phyloP scores from a whole-genome alignment of 2,888 invertebrate genomes.

The Drosophila meridionalis region DNA sequence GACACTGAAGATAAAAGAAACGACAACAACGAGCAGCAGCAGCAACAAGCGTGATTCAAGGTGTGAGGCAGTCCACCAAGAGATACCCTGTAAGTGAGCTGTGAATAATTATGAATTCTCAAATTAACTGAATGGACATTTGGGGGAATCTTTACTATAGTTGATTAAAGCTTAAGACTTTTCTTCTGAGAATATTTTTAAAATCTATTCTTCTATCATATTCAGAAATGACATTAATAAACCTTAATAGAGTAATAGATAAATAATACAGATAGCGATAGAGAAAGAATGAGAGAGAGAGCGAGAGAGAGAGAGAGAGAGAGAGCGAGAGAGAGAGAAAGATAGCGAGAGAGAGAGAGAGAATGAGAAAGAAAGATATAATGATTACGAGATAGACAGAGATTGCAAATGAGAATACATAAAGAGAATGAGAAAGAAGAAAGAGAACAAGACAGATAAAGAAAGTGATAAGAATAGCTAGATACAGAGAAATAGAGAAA shows the following conservation, averaged over 20 bases:
- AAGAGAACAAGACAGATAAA: neutral
- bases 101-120: no score
- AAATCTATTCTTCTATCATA: no score
- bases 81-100: constrained; percentile 2
- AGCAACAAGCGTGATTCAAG: neutral
- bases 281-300: neutral
- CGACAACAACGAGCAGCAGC: constrained; percentile 17
- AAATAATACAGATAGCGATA: neutral
- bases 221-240: no score
- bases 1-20: constrained; percentile 35
- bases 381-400: neutral
- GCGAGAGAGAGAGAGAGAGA: neutral
- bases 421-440: neutral
- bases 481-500: no score
- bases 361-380: neutral
- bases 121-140: no score
- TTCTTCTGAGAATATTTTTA: no score
- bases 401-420: neutral
- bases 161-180: no score
- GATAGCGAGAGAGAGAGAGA: neutral
- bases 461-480: neutral
- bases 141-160: no score
- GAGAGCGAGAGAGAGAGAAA: neutral
- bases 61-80: neutral
- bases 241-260: neutral